Evolutionary conservation across 2,888 invertebrate genomes (phyloP).

Genomic region (Orchesellides sinensis): DNA sequence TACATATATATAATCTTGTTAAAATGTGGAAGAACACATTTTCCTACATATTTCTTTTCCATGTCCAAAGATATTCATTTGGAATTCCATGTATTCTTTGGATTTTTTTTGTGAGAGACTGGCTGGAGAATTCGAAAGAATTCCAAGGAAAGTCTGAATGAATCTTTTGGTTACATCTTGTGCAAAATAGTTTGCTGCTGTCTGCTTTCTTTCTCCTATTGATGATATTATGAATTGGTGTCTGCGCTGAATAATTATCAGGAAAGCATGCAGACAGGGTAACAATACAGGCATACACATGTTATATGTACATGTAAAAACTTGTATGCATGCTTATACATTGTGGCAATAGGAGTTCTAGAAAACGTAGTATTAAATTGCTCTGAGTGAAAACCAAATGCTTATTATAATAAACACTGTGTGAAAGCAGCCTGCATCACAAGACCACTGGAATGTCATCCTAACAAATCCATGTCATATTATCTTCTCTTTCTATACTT

Average conservation of each 20-base stretch:
- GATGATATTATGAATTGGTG: conserved; percentile 3
- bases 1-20: conserved; percentile 9
- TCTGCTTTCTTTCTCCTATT: not conserved
- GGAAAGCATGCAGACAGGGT: not conserved
- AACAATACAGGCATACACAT: not conserved
- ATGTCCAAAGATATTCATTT: not conserved
- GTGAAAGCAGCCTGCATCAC: not conserved
- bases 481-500: not conserved
- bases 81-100: conserved; percentile 24
- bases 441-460: not conserved
- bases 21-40: conserved; percentile 32
- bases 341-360: not conserved
- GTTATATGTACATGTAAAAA: not conserved
- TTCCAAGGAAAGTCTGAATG: conserved; percentile 11
- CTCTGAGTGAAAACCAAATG: not conserved
- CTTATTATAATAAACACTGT: not conserved
- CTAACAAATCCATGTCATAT: not conserved
- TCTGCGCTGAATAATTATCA: conserved; percentile 42
- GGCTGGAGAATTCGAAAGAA: too few relatives aligned
- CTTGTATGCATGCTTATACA: not conserved
- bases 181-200: not conserved
- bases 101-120: not conserved
- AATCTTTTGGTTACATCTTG: not conserved
- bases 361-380: not conserved
- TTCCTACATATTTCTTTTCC: not conserved